Evolutionary conservation across 2,113 vertebrate species (phyloP).

Genomic region (Tauraco erythrolophus): DNA sequence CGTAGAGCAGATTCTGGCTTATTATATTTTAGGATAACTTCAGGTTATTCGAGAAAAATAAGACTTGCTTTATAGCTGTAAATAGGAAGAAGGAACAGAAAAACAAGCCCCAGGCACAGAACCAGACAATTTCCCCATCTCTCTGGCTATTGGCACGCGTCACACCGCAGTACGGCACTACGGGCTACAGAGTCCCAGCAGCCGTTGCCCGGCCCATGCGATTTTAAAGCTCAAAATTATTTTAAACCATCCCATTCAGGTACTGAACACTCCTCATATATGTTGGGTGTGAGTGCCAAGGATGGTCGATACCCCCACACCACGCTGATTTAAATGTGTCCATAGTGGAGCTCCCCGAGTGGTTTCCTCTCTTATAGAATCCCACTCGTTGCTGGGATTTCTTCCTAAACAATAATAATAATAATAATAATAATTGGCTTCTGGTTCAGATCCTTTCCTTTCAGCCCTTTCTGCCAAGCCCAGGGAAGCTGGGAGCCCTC

Average conservation of each 20-base stretch:
- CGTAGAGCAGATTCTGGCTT: not conserved
- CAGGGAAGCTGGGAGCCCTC: not conserved
- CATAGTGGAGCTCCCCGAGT: not conserved
- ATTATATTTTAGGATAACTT: not conserved
- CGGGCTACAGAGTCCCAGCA: not conserved
- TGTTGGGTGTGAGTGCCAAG: not conserved
- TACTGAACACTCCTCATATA: not conserved
- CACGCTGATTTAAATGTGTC: not conserved
- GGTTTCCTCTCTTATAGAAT: not conserved
- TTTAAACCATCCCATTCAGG: not conserved
- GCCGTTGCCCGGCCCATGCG: not conserved
- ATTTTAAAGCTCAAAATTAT: not conserved
- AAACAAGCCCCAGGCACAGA: not conserved
- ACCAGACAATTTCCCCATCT: no score
- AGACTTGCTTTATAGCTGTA: not conserved
- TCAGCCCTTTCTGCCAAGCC: not conserved
- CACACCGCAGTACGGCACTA: fast-evolving
- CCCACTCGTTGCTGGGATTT: not conserved
- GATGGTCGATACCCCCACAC: fast-evolving
- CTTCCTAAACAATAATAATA: not conserved
- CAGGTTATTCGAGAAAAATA: not conserved
- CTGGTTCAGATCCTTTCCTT: not conserved
- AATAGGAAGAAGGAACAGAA: not conserved
- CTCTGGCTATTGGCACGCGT: not conserved
- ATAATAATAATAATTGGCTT: not conserved